phyloP scores from a whole-genome alignment of 2,113 vertebrate genomes.

The Sylvietta virens region DNA sequence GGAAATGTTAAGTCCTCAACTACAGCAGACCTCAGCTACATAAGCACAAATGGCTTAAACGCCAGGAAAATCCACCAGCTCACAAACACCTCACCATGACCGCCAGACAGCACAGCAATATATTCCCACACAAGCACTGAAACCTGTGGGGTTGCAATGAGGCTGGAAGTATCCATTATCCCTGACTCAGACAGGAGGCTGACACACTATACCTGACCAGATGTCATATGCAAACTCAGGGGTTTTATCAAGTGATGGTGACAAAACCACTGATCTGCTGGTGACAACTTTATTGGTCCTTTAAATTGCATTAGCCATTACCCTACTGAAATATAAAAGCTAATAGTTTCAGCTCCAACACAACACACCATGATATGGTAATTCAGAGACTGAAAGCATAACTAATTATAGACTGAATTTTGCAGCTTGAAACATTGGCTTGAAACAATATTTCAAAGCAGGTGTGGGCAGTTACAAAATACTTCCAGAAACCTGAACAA shows the following conservation, averaged over 20 bases:
- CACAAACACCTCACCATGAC: background rate
- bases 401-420: constrained; percentile 33
- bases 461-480: constrained; percentile 25
- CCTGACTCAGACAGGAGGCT: background rate
- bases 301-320: constrained; percentile 20
- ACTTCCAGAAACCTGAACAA: constrained; percentile 32
- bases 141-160: background rate
- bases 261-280: constrained; percentile 19
- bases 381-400: constrained; percentile 10
- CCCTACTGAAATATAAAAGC: constrained; percentile 18
- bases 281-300: background rate
- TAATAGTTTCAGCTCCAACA: background rate
- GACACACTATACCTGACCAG: background rate
- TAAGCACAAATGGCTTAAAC: background rate
- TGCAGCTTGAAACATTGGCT: background rate
- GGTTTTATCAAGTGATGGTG: background rate
- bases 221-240: background rate
- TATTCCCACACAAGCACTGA: background rate
- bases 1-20: background rate
- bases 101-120: background rate
- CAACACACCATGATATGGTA: background rate
- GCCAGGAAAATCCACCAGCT: background rate
- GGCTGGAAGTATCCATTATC: background rate
- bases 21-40: background rate
- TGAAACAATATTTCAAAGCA: background rate